Evolutionary conservation across 1,140 invertebrate species (phyloP), one percentile per base, ranked within the genome.

Genomic region (Branchinecta lindahli): DNA sequence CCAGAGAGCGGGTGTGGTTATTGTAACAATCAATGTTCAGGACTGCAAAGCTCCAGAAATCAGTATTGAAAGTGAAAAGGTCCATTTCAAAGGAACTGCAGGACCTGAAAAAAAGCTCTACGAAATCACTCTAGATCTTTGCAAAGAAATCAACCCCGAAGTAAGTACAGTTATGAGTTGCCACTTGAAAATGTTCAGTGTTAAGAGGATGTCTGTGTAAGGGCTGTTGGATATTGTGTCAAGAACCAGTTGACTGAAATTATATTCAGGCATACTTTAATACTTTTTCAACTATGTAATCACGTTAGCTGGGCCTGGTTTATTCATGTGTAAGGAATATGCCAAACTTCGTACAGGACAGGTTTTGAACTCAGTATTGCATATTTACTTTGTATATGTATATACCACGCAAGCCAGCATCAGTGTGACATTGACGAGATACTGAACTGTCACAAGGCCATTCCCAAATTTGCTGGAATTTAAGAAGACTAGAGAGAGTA

Each of bases 1-100:
- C 20, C 93, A 97, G 80, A 85, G 89, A 76, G 86, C 83, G 75
- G 83, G 85, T 74, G 79, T 86, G 74, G 79, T 97, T 61, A 94
- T 86, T 79, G 79, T 96, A 68, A 96, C 91, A 66, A 86, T 96
- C 75, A 89, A 89, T 78, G 80, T 96, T 73, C 92, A 94, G 84
- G 89, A 91, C 76, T 92, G 89, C 78, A 88, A 89, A 81, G 84
- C 92, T 77, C 91, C 92, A 72, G 84, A 85, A 73, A 84, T 92
- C 72, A 87, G 89, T 80, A 83, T 96, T 73, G 89, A 91, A 76
- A 84, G 87, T 74, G 85, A 89, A 73, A 85, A 84, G 77, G 80
- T 96, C 76, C 86, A 85, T 74, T 97, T 96, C 78, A 90, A 88
- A 79, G 91, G 92, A 66, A 81, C 85, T 61, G 91, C 91, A 75